Evolutionary conservation across 2,888 invertebrate genomes (phyloP).

Genomic region (Macrophya annulata): DNA sequence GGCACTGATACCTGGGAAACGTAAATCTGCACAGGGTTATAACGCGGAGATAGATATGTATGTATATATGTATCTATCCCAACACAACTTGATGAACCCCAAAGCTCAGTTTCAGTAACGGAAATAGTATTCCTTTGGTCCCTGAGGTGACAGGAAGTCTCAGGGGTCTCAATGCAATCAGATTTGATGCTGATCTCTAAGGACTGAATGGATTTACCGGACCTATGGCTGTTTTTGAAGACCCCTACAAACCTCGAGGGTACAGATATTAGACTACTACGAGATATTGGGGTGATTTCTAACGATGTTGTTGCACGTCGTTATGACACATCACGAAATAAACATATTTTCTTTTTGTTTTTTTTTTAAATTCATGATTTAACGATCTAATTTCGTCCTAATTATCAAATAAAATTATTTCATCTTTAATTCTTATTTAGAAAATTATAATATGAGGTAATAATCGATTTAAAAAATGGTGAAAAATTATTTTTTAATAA

Average conservation of each 20-base stretch:
- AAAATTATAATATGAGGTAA: neutral
- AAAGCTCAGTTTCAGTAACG: neutral
- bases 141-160: neutral
- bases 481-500: no score
- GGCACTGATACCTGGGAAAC: no score
- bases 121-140: constrained; percentile 16
- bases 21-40: neutral
- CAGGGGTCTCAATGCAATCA: constrained; percentile 19
- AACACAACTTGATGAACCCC: constrained; percentile 11
- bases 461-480: no score
- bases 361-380: neutral
- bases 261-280: constrained; percentile 1
- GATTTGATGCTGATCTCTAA: neutral
- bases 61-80: neutral
- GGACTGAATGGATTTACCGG: neutral
- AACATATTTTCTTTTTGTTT: neutral
- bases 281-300: neutral
- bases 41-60: neutral
- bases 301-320: neutral
- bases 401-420: no score
- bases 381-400: no score
- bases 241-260: neutral
- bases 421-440: no score
- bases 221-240: neutral
- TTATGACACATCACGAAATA: neutral